These are phyloP conservation scores for Buphagus erythrorhynchus DNA, from an alignment of 2,797 vertebrate genomes.

Conservation along the genomic window DNA sequence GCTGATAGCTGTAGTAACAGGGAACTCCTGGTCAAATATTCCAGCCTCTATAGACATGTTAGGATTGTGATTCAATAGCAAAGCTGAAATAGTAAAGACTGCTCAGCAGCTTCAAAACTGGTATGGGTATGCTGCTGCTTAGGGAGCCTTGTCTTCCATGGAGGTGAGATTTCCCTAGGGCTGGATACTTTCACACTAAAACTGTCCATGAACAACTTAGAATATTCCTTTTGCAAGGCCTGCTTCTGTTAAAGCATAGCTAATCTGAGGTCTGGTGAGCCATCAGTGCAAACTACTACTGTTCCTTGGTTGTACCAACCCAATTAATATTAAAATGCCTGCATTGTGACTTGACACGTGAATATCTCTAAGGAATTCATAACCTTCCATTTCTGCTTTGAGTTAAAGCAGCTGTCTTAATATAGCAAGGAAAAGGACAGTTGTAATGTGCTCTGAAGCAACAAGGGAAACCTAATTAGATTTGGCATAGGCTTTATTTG, in stretches of 20 bases:
- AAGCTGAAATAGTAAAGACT: not conserved
- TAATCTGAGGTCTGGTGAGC: not conserved
- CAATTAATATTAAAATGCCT: not conserved
- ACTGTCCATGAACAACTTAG: not conserved
- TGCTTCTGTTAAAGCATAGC: not conserved
- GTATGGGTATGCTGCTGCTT: not conserved
- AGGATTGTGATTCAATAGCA: not conserved
- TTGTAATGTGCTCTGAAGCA: not conserved
- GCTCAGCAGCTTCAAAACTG: not conserved
- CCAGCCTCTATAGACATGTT: not conserved
- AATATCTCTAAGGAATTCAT: constrained; percentile 13
- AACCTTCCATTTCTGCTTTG: not conserved
- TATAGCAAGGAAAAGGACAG: not conserved
- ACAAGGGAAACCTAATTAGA: constrained; percentile 2
- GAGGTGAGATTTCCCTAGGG: not conserved
- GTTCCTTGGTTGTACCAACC: not conserved
- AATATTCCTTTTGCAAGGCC: not conserved
- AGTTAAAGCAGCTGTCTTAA: constrained; percentile 14
- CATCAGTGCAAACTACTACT: not conserved
- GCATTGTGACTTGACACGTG: not conserved
- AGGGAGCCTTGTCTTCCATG: not conserved
- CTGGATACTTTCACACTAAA: not conserved
- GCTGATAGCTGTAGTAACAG: not conserved
- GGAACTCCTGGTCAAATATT: not conserved
- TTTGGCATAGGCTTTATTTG: not conserved